Percentiles rank a stretch among this genome's conserved stretches.
These are phyloP conservation scores for Copidosoma aretas DNA, from an alignment of 2,888 invertebrate species.

Conservation along the genomic window DNA sequence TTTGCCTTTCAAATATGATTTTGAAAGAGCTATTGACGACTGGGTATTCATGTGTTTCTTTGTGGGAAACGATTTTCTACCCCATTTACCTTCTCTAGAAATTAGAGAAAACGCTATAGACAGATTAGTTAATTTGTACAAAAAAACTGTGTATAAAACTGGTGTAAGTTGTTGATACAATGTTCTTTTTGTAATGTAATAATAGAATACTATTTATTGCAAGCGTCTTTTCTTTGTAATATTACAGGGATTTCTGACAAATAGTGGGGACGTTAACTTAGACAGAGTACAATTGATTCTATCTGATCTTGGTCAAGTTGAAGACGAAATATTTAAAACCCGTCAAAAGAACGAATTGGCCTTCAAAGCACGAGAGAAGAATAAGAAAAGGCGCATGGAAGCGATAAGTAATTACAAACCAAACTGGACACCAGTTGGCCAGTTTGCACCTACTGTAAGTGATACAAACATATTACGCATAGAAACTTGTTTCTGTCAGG, in stretches of 20 bases:
- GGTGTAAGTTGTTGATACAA: slow-evolving; percentile 66
- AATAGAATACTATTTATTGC: neutral
- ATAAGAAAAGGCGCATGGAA: slow-evolving; percentile 69
- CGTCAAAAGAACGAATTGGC: slow-evolving; percentile 85
- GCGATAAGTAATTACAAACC: slow-evolving; percentile 68
- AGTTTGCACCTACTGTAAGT: slow-evolving; percentile 79
- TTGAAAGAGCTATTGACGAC: slow-evolving; percentile 95
- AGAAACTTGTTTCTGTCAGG: neutral
- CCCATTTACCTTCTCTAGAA: slow-evolving; percentile 96
- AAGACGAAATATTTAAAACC: slow-evolving; percentile 96
- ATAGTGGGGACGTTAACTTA: slow-evolving; percentile 92
- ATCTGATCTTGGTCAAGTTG: slow-evolving; percentile 89
- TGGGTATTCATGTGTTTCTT: slow-evolving; percentile 99
- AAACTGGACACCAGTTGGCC: slow-evolving; percentile 75
- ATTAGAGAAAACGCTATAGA: slow-evolving; percentile 98
- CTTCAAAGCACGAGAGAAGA: slow-evolving; percentile 80
- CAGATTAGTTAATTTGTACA: slow-evolving; percentile 89
- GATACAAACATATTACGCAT: neutral
- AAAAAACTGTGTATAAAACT: slow-evolving; percentile 93
- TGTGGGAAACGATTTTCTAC: slow-evolving; percentile 98
- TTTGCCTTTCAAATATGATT: slow-evolving; percentile 91
- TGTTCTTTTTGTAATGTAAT: neutral
- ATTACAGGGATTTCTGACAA: slow-evolving; percentile 86
- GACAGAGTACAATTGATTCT: slow-evolving; percentile 94
- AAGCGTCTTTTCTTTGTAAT: slow-evolving; percentile 12